Conservation (phyloP, 2,888 invertebrate species). For the Argyra leucocephala region DNA sequence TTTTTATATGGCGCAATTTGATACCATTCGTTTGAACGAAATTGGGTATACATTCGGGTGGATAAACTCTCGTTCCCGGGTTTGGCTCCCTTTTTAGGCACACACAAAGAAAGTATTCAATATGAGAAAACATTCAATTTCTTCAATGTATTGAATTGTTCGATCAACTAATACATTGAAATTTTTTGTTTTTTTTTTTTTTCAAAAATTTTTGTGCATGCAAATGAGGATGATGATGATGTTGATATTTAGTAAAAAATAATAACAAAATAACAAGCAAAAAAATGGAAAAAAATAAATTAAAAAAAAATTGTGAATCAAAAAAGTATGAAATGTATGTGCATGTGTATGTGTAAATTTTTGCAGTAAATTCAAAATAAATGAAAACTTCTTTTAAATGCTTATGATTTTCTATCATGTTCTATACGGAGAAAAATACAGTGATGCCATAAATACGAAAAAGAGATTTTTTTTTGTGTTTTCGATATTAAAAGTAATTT, state of each 20-base stretch:
- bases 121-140: neutral
- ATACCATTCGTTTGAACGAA: conserved; percentile 38
- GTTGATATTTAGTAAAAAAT: neutral
- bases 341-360: neutral
- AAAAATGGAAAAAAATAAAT: too few species aligned
- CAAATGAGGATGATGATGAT: neutral
- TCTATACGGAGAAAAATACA: neutral
- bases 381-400: neutral
- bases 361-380: neutral
- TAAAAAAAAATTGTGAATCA: neutral
- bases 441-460: neutral
- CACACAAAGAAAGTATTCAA: neutral
- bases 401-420: neutral
- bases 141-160: neutral
- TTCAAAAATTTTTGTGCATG: neutral
- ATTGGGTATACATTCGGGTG: conserved; percentile 27
- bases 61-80: conserved; percentile 31
- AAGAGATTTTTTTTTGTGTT: too few species aligned
- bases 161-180: neutral
- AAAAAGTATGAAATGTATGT: neutral
- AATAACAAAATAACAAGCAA: too few species aligned
- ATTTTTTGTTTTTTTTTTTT: neutral
- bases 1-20: conserved; percentile 46
- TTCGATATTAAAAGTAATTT: too few species aligned
- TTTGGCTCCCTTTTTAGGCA: conserved; percentile 38